Base-by-base conservation (phyloP, 2,797 vertebrate genomes). In the Leucoraja ocellata region DNA sequence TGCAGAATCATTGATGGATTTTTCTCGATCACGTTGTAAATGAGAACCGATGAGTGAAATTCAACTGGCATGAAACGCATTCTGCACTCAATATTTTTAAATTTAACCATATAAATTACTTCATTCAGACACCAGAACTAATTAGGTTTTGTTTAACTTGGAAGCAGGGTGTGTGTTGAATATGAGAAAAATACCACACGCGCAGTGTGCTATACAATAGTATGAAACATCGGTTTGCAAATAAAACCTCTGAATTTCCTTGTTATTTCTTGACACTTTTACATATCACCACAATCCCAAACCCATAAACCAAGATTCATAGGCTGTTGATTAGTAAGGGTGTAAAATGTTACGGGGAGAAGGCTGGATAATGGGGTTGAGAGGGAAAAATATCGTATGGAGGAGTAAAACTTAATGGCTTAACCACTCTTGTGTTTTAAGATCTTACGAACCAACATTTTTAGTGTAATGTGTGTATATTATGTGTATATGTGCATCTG, bases 191-290 rank as follows among this genome's bases (percentile, higher is more conserved):
- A 9, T 71, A 10, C 88, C 9, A 71, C 63, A 39, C 36, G 46
- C 32, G 25, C 16, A 63, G 10, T 3, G 10, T 46, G 36, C 36
- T 61, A 13, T 14, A 84, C 58, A 9, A 61, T 16, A n/a, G 23
- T 86, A 9, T 4, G n/a, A 61, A 58, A n/a, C 58, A 23, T 54
- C 54, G 18, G 71, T 23, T 54, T 1, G 21, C 39, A 81, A 81
- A 81, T 54, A 9, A 91, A 93, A 94, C 58, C 68, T 80, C 36
- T 81, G 84, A 11, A 28, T 94, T 93, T 94, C 28, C n/a, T 90
- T 65, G 88, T 28, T 10, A 65, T 91, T 91, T 68, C 61, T 11
- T n/a, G 46, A 71, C 58, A 63, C 21, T 63, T 36, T 18, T 25
- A 25, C 18, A 46, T 71, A 32, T 63, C 16, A 39, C 36, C 36